Conservation (phyloP, 1,140 invertebrate genomes). For the Leptoteleia sp. region DNA sequence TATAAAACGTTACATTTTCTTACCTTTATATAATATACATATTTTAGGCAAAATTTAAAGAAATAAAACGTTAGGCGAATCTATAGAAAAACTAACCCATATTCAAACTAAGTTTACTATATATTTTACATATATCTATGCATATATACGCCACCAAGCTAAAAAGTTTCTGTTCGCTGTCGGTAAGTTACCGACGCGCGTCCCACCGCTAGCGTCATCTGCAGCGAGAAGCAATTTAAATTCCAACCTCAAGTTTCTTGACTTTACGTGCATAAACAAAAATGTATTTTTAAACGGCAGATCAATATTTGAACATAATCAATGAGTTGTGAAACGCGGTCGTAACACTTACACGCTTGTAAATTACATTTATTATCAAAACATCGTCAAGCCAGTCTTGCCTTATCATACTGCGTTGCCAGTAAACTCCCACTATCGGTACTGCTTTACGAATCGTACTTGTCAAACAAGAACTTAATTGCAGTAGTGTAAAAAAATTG, state of each 20-base stretch:
- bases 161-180: neutral
- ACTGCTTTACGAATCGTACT: neutral
- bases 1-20: too few species aligned
- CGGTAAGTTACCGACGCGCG: constrained; percentile 8
- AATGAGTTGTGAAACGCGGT: constrained; percentile 40
- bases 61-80: too few species aligned
- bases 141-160: too few species aligned
- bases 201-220: constrained; percentile 12
- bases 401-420: neutral
- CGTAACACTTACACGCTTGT: constrained; percentile 33
- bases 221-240: neutral
- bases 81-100: too few species aligned
- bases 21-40: too few species aligned
- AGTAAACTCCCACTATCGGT: neutral
- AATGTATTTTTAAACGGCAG: constrained; percentile 53
- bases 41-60: too few species aligned
- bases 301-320: constrained; percentile 64
- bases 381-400: neutral
- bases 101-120: too few species aligned
- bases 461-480: neutral
- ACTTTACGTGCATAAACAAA: constrained; percentile 57
- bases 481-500: too few species aligned
- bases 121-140: too few species aligned
- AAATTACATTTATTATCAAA: constrained; percentile 50
- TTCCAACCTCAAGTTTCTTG: constrained; percentile 36